These are phyloP conservation scores for Petrocephalus zakoni DNA, from an alignment of 2,113 vertebrate species.

Conservation along the genomic window DNA sequence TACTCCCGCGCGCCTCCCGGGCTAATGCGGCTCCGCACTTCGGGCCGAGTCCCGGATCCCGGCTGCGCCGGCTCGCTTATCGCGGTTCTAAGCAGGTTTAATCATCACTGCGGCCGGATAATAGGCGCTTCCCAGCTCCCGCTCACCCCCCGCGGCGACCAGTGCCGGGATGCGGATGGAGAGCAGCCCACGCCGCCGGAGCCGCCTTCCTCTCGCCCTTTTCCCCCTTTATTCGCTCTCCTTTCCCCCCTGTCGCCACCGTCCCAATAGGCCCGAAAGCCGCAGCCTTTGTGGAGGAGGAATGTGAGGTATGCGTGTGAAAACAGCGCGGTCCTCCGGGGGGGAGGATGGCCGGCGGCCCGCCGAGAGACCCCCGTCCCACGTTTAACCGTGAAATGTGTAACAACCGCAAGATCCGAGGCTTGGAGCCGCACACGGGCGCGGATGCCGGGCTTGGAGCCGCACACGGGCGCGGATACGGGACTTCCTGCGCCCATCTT, in stretches of 20 bases:
- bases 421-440: background rate
- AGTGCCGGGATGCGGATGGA: conserved; percentile 11
- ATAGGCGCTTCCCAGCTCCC: background rate
- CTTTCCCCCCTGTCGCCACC: background rate
- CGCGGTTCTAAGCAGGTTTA: background rate
- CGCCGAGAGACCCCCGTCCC: background rate
- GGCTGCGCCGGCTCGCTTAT: background rate
- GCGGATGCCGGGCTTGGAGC: too few relatives aligned
- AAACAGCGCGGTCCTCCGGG: background rate
- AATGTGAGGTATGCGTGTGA: conserved; percentile 55
- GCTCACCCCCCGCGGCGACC: background rate
- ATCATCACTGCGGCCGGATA: background rate
- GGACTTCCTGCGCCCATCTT: background rate
- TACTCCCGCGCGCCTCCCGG: background rate
- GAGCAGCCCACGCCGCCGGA: background rate
- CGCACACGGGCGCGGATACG: too few relatives aligned
- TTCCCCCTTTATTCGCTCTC: background rate
- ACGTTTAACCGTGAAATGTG: background rate
- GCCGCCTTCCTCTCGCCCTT: background rate
- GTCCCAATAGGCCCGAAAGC: conserved; percentile 29
- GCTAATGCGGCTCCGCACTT: background rate
- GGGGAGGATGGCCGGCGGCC: background rate
- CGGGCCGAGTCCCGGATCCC: background rate
- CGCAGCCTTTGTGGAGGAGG: conserved; percentile 37
- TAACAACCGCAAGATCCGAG: too few relatives aligned